Evolutionary conservation across 64 coral and sea anemone genomes (phyloP).

Genomic region (Astreopora myriophthalma): DNA sequence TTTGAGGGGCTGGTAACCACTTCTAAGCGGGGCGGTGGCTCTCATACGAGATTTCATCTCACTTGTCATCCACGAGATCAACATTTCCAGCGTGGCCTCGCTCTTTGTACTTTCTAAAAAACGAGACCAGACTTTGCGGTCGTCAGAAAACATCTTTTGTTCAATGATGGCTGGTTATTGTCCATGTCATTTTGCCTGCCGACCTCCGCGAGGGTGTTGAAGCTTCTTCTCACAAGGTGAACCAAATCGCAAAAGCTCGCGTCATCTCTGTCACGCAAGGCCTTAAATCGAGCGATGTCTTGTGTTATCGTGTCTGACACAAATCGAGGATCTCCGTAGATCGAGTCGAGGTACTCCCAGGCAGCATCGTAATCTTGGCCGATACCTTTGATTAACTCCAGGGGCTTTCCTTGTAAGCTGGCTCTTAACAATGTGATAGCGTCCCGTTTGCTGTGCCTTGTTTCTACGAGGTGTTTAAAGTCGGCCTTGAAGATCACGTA

Average conservation of each 20-base stretch:
- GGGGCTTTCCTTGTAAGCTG: background rate
- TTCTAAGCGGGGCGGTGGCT: conserved; percentile 53
- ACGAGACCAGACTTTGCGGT: conserved; percentile 60
- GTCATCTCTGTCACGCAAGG: background rate
- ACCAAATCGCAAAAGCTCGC: background rate
- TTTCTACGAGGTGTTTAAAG: conserved; percentile 52
- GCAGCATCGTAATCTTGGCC: conserved; percentile 17
- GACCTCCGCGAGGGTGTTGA: background rate
- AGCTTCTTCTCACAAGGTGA: conserved; percentile 5
- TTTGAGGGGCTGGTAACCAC: background rate
- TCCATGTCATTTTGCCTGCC: background rate
- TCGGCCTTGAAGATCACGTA: conserved; percentile 39
- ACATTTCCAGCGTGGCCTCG: background rate
- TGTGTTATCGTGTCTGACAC: background rate
- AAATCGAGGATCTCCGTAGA: conserved; percentile 27
- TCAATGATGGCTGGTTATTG: conserved; percentile 41
- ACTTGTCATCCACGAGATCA: conserved; percentile 47
- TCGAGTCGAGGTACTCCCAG: conserved; percentile 22
- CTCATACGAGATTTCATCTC: conserved; percentile 52
- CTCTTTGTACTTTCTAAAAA: conserved; percentile 19
- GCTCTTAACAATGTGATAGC: background rate
- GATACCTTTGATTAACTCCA: conserved; percentile 28
- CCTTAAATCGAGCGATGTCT: conserved; percentile 14
- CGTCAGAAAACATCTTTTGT: conserved; percentile 46
- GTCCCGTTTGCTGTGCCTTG: background rate